These are phyloP conservation scores for Cariama cristata DNA, from an alignment of 2,113 vertebrate species.

Conservation along the genomic window DNA sequence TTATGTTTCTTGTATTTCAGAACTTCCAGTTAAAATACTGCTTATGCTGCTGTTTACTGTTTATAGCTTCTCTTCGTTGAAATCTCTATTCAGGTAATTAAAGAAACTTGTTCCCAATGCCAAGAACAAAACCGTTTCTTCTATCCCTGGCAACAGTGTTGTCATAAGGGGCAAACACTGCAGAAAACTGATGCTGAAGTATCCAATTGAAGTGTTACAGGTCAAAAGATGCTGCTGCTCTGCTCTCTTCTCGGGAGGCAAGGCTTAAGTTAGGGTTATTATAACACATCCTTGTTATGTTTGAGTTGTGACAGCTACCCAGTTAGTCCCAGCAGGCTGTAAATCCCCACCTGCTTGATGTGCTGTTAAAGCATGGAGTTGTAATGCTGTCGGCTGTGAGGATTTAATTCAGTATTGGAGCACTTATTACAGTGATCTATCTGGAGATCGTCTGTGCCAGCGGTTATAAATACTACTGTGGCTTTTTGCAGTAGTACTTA, in stretches of 20 bases:
- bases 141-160: background rate
- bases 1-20: slow-evolving; percentile 76
- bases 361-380: background rate
- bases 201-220: background rate
- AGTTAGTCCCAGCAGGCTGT: background rate
- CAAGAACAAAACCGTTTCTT: background rate
- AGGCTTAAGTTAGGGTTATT: background rate
- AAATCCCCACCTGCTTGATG: background rate
- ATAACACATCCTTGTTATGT: background rate
- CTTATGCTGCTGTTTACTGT: slow-evolving; percentile 91
- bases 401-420: background rate
- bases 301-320: background rate
- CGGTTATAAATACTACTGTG: background rate
- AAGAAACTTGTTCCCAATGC: background rate
- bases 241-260: background rate
- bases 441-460: background rate
- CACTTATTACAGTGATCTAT: background rate
- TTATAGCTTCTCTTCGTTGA: slow-evolving; percentile 88
- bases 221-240: background rate
- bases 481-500: background rate
- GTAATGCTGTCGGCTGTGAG: background rate
- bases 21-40: slow-evolving; percentile 90
- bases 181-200: background rate
- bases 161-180: background rate
- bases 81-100: slow-evolving; percentile 87